Evolutionary conservation across 2,888 invertebrate species (phyloP).

Genomic region (Emmelina monodactyla): DNA sequence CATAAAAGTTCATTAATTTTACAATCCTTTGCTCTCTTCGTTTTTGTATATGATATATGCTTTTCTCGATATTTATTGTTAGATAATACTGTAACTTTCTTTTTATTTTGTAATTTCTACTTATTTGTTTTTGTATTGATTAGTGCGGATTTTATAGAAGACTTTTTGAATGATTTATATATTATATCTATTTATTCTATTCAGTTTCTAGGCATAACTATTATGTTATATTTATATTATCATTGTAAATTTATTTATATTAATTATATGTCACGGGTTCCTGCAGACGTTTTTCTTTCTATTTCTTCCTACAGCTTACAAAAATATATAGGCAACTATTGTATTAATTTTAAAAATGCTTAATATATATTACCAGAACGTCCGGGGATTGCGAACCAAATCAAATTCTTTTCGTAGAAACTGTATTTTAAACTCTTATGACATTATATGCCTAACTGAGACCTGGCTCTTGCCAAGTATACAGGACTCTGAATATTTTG

Average conservation of each 20-base stretch:
- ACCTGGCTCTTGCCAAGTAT: constrained; percentile 11
- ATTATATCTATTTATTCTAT: too few relatives aligned
- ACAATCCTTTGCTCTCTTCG: too few relatives aligned
- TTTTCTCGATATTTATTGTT: background rate
- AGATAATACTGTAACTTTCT: background rate
- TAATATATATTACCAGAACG: constrained; percentile 14
- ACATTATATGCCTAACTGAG: constrained; percentile 13
- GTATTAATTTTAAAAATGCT: background rate
- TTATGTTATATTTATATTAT: too few relatives aligned
- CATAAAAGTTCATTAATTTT: too few relatives aligned
- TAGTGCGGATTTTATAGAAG: background rate
- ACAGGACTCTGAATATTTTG: constrained; percentile 10
- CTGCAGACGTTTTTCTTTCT: too few relatives aligned
- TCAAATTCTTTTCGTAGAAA: constrained; percentile 10
- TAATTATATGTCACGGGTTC: too few relatives aligned
- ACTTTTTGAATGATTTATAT: background rate
- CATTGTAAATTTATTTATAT: too few relatives aligned
- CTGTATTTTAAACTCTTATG: constrained; percentile 8
- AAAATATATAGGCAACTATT: background rate
- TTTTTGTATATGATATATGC: too few relatives aligned
- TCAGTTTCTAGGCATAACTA: too few relatives aligned
- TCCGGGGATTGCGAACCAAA: constrained; percentile 12
- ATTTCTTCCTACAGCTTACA: too few relatives aligned
- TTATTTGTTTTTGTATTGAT: background rate
- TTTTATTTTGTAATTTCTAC: background rate